Conservation (phyloP, 1,140 invertebrate species). For the Rhagoletis pomonella region DNA sequence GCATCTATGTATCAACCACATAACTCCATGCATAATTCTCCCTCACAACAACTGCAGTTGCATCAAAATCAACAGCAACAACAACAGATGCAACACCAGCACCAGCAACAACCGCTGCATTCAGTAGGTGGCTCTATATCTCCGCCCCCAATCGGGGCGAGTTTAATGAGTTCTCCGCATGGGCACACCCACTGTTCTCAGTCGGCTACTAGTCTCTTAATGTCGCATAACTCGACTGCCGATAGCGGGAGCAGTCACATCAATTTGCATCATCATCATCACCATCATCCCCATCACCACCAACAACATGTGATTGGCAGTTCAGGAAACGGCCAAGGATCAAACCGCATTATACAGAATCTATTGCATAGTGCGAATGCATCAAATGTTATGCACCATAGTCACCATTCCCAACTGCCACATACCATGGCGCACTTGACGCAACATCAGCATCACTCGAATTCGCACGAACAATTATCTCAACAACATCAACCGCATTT, state of each 20-base stretch:
- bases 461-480: slow-evolving; percentile 45
- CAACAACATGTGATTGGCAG: slow-evolving; percentile 32
- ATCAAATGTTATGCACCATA: slow-evolving; percentile 67
- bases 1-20: slow-evolving; percentile 52
- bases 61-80: slow-evolving; percentile 58
- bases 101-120: slow-evolving; percentile 55
- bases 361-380: slow-evolving; percentile 64
- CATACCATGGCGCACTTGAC: slow-evolving; percentile 57
- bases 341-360: slow-evolving; percentile 63
- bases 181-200: slow-evolving; percentile 61
- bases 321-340: background rate
- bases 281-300: background rate
- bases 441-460: slow-evolving; percentile 59
- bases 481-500: slow-evolving; percentile 54
- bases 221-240: slow-evolving; percentile 64
- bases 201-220: slow-evolving; percentile 65
- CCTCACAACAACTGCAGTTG: slow-evolving; percentile 42
- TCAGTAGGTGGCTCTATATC: background rate
- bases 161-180: background rate
- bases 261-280: slow-evolving; percentile 34
- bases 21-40: slow-evolving; percentile 46
- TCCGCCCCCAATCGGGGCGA: slow-evolving; percentile 1
- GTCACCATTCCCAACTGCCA: slow-evolving; percentile 55
- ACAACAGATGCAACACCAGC: slow-evolving; percentile 58
- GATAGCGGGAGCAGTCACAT: background rate